These are phyloP conservation scores for Ptychodera flava DNA, from an alignment of 35 echinoderm and acorn worm genomes.

Conservation along the genomic window DNA sequence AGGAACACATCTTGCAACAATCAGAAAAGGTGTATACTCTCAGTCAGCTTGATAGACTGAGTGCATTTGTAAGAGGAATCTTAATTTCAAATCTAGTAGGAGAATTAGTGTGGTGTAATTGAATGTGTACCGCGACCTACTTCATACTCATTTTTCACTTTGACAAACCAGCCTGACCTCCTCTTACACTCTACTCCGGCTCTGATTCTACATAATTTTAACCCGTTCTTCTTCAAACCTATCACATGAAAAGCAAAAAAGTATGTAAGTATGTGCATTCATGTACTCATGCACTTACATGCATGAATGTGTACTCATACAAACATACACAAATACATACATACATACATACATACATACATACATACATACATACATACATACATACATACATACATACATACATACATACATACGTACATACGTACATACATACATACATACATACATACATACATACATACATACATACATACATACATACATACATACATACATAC, in stretches of 20 bases:
- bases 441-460: background rate
- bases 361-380: background rate
- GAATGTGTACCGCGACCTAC: too few relatives aligned
- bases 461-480: background rate
- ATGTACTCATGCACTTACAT: background rate
- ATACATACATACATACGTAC: background rate
- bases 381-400: slow-evolving; percentile 2
- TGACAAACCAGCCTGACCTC: too few relatives aligned
- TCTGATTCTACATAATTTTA: too few relatives aligned
- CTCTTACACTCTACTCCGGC: too few relatives aligned
- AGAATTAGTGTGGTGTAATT: too few relatives aligned
- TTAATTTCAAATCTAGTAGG: too few relatives aligned
- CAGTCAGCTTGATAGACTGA: too few relatives aligned
- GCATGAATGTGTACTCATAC: background rate
- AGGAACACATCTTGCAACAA: too few relatives aligned
- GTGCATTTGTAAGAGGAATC: too few relatives aligned
- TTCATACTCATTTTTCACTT: too few relatives aligned
- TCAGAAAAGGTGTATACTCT: too few relatives aligned
- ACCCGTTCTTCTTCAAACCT: background rate
- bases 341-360: background rate
- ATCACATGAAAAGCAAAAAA: background rate
- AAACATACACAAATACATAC: background rate
- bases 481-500: background rate
- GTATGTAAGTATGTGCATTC: background rate
- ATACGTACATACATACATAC: background rate